phyloP scores from a whole-genome alignment of 2,113 vertebrate genomes.

The Ictalurus furcatus region DNA sequence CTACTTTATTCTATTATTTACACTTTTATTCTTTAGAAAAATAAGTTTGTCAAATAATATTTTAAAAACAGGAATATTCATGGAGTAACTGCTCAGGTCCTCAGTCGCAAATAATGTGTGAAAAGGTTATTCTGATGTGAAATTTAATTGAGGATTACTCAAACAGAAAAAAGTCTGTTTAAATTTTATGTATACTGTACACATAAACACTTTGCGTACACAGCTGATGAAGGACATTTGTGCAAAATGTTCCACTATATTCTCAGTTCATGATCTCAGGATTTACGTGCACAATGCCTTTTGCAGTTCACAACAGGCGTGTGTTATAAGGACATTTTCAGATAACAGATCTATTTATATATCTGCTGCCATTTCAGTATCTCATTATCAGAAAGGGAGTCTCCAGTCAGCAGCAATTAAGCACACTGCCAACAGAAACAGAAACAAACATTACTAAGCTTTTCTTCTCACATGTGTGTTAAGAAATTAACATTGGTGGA shows the following conservation, averaged over 20 bases:
- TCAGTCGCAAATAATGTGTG: background rate
- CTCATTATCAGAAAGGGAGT: slow-evolving; percentile 41
- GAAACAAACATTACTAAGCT: slow-evolving; percentile 34
- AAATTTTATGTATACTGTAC: background rate
- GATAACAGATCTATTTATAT: slow-evolving; percentile 41
- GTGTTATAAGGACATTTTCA: slow-evolving; percentile 14
- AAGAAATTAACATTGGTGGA: slow-evolving; percentile 36
- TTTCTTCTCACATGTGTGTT: background rate
- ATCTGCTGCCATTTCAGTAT: slow-evolving; percentile 27
- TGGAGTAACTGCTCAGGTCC: background rate
- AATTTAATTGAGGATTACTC: background rate
- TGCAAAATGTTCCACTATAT: background rate
- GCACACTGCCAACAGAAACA: slow-evolving; percentile 30
- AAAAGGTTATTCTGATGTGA: background rate
- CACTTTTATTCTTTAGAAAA: background rate
- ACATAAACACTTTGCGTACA: background rate
- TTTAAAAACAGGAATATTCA: background rate
- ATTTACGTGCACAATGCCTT: slow-evolving; percentile 8
- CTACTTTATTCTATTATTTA: background rate
- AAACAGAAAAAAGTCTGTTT: background rate
- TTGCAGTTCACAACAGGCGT: slow-evolving; percentile 8
- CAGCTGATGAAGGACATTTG: background rate
- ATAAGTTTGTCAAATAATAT: background rate
- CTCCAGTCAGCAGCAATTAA: slow-evolving; percentile 42
- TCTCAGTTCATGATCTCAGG: background rate